A percentile compares a stretch with the other conserved stretches of the same genome.
These are phyloP conservation scores for Contarinia nasturtii DNA, from an alignment of 1,140 invertebrate genomes.

Conservation along the genomic window DNA sequence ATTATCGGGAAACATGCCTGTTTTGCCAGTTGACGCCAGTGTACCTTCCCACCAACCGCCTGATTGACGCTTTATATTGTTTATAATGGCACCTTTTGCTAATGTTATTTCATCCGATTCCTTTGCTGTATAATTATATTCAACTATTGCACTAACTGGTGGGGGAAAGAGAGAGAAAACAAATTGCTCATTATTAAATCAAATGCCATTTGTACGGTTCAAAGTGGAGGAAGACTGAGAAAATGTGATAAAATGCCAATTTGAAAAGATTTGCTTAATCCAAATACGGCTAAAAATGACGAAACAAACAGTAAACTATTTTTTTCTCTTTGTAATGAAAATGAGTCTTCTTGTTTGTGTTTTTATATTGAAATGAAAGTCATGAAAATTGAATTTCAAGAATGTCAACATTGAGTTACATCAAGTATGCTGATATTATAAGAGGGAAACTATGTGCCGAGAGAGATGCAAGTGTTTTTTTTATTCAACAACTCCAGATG, in stretches of 20 bases:
- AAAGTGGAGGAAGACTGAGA: neutral
- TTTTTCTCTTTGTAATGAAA: no score
- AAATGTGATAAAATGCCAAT: neutral
- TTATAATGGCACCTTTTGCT: conserved; percentile 75
- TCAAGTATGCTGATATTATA: no score
- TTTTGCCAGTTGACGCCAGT: conserved; percentile 47
- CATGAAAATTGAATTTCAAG: no score
- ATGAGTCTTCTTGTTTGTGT: no score
- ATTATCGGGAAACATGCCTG: conserved; percentile 95
- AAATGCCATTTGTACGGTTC: neutral
- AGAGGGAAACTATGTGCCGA: no score
- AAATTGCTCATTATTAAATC: neutral
- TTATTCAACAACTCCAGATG: no score
- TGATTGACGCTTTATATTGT: conserved; percentile 58
- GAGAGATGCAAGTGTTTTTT: no score
- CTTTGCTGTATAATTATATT: conserved; percentile 62
- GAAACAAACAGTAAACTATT: neutral
- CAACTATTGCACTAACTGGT: conserved; percentile 57
- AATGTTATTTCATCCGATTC: conserved; percentile 71
- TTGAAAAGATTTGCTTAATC: neutral
- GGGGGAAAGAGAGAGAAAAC: conserved; percentile 4
- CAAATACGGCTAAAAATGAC: no score
- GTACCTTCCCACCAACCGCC: conserved; percentile 96
- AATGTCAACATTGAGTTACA: no score
- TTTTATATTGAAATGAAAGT: no score